Base-by-base conservation (phyloP, 2,888 invertebrate species). In the Zaprionus bogoriensis region DNA sequence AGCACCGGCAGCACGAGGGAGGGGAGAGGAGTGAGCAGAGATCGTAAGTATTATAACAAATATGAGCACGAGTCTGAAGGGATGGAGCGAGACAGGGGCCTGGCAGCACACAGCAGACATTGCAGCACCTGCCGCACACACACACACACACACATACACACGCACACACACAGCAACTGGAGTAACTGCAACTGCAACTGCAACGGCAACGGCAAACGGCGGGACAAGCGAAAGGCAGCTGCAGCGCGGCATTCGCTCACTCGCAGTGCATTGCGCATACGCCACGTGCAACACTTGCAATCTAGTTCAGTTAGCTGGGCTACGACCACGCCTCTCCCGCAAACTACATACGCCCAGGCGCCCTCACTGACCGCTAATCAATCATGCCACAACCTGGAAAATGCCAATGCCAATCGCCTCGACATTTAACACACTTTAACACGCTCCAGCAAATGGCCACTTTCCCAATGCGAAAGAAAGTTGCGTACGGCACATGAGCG, bases 101-200 rank as follows among this genome's bases (percentile, higher is more conserved):
- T 38, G 48, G 47, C 48, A 54, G 50, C 25, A 41, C 27, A n/a
- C n/a, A 3, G 10, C 27, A 52, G 69, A 54, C 22, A 39, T 59
- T 60, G 70, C 84, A 84, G 71, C 87, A 86, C 81, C 84, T 84
- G 87, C 85, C 75, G n/a, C n/a, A n/a, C n/a, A n/a, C n/a, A n/a
- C n/a, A n/a, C n/a, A n/a, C n/a, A n/a, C n/a, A n/a, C n/a, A n/a
- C n/a, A n/a, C n/a, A n/a, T n/a, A n/a, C n/a, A n/a, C n/a, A n/a
- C n/a, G n/a, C n/a, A n/a, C n/a, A n/a, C n/a, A n/a, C n/a, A 42
- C 65, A 39, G 2, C 59, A 28, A 22, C 55, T 12, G 32, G 32
- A 7, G 14, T 7, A 32, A 14, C 14, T 17, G 32, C 6, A 65
- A 30, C 36, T 46, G 54, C 53, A 65, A 36, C 51, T 41, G 61